Conservation (phyloP, 2,113 vertebrate genomes). For the Butorides virescens region DNA sequence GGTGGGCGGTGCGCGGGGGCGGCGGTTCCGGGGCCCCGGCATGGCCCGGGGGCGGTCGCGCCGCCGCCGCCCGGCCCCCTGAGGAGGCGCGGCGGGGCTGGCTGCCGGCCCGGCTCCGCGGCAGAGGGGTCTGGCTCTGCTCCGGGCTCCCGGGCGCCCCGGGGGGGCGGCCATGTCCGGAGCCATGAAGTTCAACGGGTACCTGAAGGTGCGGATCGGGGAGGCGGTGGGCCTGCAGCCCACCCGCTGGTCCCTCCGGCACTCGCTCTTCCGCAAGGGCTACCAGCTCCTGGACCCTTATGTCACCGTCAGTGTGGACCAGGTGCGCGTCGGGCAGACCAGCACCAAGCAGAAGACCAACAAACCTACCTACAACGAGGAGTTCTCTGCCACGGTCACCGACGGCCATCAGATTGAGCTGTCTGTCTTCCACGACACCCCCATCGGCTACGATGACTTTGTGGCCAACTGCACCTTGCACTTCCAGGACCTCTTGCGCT, state of each 20-base stretch:
- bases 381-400: constrained; percentile 87
- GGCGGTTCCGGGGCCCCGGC: not conserved
- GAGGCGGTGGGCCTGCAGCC: constrained; percentile 93
- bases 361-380: constrained; percentile 94
- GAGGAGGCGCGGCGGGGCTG: not conserved
- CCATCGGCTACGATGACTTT: constrained; percentile 97
- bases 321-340: constrained; percentile 90
- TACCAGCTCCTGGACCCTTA: constrained; percentile 87
- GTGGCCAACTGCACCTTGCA: constrained; percentile 93
- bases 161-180: constrained; percentile 65
- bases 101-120: not conserved
- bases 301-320: constrained; percentile 94
- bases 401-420: constrained; percentile 87
- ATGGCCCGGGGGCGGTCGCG: not conserved
- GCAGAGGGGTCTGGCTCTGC: not conserved
- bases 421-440: constrained; percentile 94
- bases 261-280: constrained; percentile 90
- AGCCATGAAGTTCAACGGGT: constrained; percentile 93
- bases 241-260: constrained; percentile 88
- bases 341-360: constrained; percentile 94
- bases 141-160: not conserved
- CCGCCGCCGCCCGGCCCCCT: not conserved
- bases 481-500: constrained; percentile 88
- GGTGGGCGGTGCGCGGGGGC: not conserved
- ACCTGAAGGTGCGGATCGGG: constrained; percentile 90